Evolutionary conservation across 2,888 invertebrate species (phyloP), one percentile per base, ranked within the genome.

Genomic region (Callinectes sapidus): DNA sequence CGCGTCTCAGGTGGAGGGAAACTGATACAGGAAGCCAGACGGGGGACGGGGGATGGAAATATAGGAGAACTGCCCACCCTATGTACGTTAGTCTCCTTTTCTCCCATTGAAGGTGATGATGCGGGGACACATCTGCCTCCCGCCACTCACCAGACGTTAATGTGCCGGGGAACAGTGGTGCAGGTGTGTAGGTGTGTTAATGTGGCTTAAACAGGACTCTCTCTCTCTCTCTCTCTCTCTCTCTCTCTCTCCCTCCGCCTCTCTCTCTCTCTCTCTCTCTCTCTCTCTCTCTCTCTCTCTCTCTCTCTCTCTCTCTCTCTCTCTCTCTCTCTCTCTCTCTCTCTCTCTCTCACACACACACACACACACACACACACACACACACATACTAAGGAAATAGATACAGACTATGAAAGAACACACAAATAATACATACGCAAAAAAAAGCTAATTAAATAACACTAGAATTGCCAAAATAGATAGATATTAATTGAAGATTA

Each of bases 301-400:
- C n/a, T n/a, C n/a, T n/a, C n/a, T n/a, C n/a, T n/a, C n/a, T n/a
- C n/a, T n/a, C n/a, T n/a, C n/a, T n/a, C n/a, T n/a, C n/a, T n/a
- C n/a, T n/a, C n/a, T n/a, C n/a, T n/a, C n/a, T n/a, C n/a, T n/a
- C n/a, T n/a, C n/a, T n/a, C n/a, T n/a, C n/a, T n/a, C n/a, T n/a
- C n/a, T n/a, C n/a, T n/a, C n/a, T n/a, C n/a, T 54, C 77, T 81
- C 77, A 90, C 77, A 90, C 77, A 90, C 77, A 77, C 77, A 77
- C 88, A 88, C 54, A 88, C 88, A 88, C 88, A 88, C 88, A 88
- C 88, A 88, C 88, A 88, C 55, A 88, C 55, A 88, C 88, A 88
- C 88, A 88, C 88, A 88, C 88, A 23, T 61, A 61, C 23, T 23
- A 61, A 55, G 55, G 16, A 55, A 61, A 61, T 23, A 23, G 0